Base-by-base conservation (phyloP, 2,113 vertebrate species). In the Larimichthys polyactis region DNA sequence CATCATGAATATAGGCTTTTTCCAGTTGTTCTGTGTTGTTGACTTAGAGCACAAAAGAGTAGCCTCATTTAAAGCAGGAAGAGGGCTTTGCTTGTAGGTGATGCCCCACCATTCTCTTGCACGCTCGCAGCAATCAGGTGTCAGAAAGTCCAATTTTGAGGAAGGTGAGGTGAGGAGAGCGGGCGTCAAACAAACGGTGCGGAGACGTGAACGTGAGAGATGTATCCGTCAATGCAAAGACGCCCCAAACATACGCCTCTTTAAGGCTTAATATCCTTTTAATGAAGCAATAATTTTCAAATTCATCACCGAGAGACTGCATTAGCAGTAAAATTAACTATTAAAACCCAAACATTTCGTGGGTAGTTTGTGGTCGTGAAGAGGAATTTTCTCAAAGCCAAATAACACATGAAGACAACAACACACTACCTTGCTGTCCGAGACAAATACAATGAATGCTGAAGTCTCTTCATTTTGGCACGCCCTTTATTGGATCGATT, bases 261-360 rank as follows among this genome's bases (percentile, higher is more conserved):
- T 32, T 32, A 4, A 44, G n/a, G 55, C 40, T 77, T 85, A 82
- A 87, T 80, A 80, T 71, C 71, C 64, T 88, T 79, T 80, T 82
- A 87, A 91, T 78, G 71, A 87, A 87, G 62, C 85, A 63, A 80
- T 72, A 11, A 75, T 80, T 69, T 82, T 64, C 63, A 72, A 46
- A 77, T 86, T 79, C 49, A 79, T 87, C 54, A 84, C 27, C 1
- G 24, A 0, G 16, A 40, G 36, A 27, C 71, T 16, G 3, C 12
- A 10, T 54, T 67, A 55, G 66, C 68, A 55, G 75, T 74, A 16
- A 75, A 85, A 84, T 78, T 43, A 55, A 75, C 64, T 71, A 22
- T 72, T 76, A 24, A 79, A 70, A 40, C 1, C 40, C 12, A 24
- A 46, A 76, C 24, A 60, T 69, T 75, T 55, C 46, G 66, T 24